Percentiles rank a stretch among this genome's conserved stretches.
Evolutionary conservation across 2,113 vertebrate genomes (phyloP).

Genomic region (Rhegmatorhina hoffmannsi): DNA sequence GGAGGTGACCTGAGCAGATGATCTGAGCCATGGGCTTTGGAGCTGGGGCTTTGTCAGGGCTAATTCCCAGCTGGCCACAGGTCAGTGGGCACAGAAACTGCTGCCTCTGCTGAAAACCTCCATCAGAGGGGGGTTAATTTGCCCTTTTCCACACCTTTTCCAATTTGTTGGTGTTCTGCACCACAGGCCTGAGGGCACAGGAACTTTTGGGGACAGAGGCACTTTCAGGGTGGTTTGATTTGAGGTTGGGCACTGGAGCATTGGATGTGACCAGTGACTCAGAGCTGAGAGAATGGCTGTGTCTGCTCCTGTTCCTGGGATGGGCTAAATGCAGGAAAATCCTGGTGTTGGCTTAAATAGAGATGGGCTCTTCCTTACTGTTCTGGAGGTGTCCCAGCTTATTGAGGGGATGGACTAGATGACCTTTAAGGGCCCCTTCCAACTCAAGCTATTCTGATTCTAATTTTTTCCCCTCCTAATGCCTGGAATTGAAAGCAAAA

Average conservation of each 20-base stretch:
- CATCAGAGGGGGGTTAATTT: not conserved
- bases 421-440: not conserved
- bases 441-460: not conserved
- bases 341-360: not conserved
- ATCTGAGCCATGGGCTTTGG: not conserved
- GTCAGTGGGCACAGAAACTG: not conserved
- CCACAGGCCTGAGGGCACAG: rapidly evolving
- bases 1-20: conserved; percentile 14
- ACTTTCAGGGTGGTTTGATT: not conserved
- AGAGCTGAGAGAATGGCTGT: not conserved
- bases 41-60: not conserved
- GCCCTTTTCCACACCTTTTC: not conserved
- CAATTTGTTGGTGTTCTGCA: not conserved
- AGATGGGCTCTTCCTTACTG: rapidly evolving
- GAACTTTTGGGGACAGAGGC: not conserved
- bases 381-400: not conserved
- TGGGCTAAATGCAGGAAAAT: not conserved
- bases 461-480: rapidly evolving
- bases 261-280: not conserved
- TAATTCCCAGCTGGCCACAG: not conserved
- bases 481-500: not conserved
- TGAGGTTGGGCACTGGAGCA: not conserved
- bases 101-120: conserved; percentile 9
- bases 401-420: not conserved
- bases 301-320: not conserved